phyloP scores from a whole-genome alignment of 2,797 vertebrate genomes.

The Salmo trutta region DNA sequence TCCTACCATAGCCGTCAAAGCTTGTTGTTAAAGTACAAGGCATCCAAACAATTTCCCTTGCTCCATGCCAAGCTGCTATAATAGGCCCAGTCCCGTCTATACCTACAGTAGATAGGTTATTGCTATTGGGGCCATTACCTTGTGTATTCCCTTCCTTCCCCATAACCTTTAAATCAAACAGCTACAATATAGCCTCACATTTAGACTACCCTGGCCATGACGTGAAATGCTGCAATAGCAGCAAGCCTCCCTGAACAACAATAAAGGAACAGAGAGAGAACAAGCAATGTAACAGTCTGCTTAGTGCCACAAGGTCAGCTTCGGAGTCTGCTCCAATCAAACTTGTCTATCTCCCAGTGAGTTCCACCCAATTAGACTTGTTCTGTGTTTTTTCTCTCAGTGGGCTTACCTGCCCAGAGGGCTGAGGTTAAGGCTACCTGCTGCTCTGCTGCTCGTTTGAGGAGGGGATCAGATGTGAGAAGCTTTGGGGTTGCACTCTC shows the following conservation, averaged over 20 bases:
- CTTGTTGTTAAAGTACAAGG: not conserved
- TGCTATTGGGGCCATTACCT: too few relatives aligned
- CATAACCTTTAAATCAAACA: too few relatives aligned
- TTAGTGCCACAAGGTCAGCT: slow-evolving; percentile 3
- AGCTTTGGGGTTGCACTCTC: too few relatives aligned
- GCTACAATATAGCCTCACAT: too few relatives aligned
- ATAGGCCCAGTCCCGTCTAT: not conserved
- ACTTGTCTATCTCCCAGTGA: not conserved
- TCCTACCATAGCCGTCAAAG: not conserved
- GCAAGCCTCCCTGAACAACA: too few relatives aligned
- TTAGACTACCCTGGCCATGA: too few relatives aligned
- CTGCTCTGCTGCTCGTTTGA: not conserved
- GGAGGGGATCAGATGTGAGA: slow-evolving; percentile 5
- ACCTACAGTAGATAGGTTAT: not conserved
- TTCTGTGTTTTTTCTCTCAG: not conserved
- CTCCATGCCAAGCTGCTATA: not conserved
- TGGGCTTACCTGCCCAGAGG: not conserved
- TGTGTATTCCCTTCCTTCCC: too few relatives aligned
- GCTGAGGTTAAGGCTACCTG: not conserved
- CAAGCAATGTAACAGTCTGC: not conserved
- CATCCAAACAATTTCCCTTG: not conserved
- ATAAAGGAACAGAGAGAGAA: not conserved
- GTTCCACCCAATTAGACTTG: slow-evolving; percentile 7
- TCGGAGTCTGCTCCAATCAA: not conserved
- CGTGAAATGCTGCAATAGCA: too few relatives aligned